Evolutionary conservation across 2,113 vertebrate species (phyloP).

Genomic region (Melanerpes formicivorus): DNA sequence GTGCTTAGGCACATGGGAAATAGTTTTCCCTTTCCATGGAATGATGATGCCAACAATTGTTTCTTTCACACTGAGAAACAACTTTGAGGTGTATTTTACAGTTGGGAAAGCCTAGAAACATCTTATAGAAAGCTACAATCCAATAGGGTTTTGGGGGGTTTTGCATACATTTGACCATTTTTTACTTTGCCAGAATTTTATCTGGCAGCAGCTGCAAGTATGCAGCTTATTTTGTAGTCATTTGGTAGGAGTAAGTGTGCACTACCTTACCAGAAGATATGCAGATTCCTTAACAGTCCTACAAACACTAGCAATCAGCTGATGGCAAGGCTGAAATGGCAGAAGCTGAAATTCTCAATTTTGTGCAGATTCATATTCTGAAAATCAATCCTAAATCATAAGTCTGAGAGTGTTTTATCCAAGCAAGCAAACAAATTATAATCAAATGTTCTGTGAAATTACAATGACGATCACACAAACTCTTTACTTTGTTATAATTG

Average conservation of each 20-base stretch:
- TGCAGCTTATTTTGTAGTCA: neutral
- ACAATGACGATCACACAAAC: neutral
- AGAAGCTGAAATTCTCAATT: neutral
- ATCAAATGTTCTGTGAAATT: slow-evolving; percentile 9
- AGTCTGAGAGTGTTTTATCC: neutral
- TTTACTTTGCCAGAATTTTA: neutral
- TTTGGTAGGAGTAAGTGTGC: neutral
- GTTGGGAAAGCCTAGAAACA: neutral
- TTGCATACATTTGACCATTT: neutral
- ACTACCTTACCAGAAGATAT: neutral
- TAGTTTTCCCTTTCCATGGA: neutral
- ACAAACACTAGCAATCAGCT: neutral
- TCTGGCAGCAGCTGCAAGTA: neutral
- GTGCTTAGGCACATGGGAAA: slow-evolving; percentile 20
- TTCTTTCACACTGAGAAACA: neutral
- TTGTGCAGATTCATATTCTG: neutral
- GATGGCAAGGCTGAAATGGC: neutral
- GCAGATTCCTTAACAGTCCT: neutral
- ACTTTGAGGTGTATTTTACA: neutral
- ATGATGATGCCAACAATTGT: neutral
- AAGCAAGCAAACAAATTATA: neutral
- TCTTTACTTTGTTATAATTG: neutral
- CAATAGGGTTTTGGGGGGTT: neutral
- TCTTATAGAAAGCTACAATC: neutral
- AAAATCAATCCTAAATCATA: neutral